Base-by-base conservation (phyloP, 2,113 vertebrate species). In the Emydura subglobosa region DNA sequence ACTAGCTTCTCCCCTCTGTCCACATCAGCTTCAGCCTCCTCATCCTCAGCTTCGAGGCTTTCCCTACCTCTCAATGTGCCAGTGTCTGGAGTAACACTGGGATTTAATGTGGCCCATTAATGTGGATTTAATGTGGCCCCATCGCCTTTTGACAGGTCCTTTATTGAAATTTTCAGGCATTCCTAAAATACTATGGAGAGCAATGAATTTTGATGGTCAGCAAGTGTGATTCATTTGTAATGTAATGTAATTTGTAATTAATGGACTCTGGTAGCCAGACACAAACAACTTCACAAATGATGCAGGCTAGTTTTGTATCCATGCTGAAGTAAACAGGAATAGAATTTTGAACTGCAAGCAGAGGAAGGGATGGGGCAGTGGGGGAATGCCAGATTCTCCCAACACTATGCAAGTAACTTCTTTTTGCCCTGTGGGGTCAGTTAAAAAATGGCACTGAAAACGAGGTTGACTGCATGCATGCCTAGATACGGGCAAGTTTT, bases 291-390 rank as follows among this genome's bases (percentile, higher is more conserved):
- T 57, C 88, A 87, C 39, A 87, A 47, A 88, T 91, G 12, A 91
- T 83, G 91, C 59, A 90, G 92, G 59, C 72, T 90, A 83, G n/a
- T 6, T 94, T 93, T 88, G 59, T 34, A n/a, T 39, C 65, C 47
- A 74, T 31, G 87, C 21, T 55, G 9, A 31, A 55, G 68, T 95
- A 93, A 54, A 95, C 90, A 17, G 25, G 5, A 89, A 84, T 51
- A 39, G 65, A 72, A 39, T 39, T 21, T 80, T 68, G 9, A 94
- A 76, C 42, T 68, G 31, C 59, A 76, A 44, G 39, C 92, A 55
- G 9, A 85, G 82, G 80, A 86, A 53, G 39, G 29, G 57, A 76
- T 88, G 12, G 51, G 21, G 72, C 79, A 14, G 22, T 24, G 50
- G 29, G 59, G 50, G 79, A 83, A 53, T 6, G n/a, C 31, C 31